These are phyloP conservation scores for Knipowitschia caucasica DNA, from an alignment of 2,797 vertebrate genomes.

Conservation along the genomic window DNA sequence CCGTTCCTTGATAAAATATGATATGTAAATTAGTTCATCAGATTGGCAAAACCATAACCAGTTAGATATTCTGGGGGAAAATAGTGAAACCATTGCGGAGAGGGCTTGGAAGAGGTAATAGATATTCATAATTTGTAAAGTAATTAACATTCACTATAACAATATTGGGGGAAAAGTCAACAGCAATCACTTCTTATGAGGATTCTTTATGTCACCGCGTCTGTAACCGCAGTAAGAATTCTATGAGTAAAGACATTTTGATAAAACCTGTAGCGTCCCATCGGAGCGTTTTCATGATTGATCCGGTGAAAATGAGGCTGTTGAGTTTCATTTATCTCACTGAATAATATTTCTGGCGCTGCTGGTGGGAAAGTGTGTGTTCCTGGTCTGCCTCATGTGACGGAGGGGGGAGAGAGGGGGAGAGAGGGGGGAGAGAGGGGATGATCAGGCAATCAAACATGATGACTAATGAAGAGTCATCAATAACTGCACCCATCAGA, in stretches of 20 bases:
- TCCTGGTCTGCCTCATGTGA: neutral
- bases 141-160: no score
- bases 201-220: neutral
- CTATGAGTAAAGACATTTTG: neutral
- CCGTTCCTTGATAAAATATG: no score
- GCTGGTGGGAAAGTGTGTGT: neutral
- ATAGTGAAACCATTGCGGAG: no score
- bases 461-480: conserved; percentile 72
- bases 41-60: no score
- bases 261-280: neutral
- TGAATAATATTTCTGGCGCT: neutral
- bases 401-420: conserved; percentile 12
- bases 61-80: no score
- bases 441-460: conserved; percentile 69
- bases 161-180: no score
- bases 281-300: neutral
- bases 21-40: no score
- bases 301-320: neutral
- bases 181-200: no score
- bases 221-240: neutral
- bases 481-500: conserved; percentile 63
- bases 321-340: conserved; percentile 4
- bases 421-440: conserved; percentile 41
- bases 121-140: no score
- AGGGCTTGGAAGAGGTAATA: no score